These are phyloP conservation scores for Manacus vitellinus DNA, from an alignment of 2,113 vertebrate genomes.

Conservation along the genomic window DNA sequence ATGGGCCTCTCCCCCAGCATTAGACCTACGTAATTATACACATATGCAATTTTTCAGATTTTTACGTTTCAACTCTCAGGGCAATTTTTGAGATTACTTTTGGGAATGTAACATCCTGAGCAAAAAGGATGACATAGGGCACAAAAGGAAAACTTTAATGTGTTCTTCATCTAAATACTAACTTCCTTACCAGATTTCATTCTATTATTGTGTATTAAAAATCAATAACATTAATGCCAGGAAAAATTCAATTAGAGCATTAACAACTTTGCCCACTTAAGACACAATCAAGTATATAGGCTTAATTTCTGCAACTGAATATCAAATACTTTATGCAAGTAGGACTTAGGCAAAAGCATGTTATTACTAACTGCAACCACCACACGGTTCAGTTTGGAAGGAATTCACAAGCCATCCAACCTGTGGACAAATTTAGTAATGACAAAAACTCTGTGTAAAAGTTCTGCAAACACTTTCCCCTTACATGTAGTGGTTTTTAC, in stretches of 20 bases:
- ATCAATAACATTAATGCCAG: not conserved
- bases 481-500: not conserved
- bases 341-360: not conserved
- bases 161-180: not conserved
- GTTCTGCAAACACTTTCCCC: not conserved
- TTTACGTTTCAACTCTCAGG: not conserved
- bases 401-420: not conserved
- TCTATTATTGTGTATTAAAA: not conserved
- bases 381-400: not conserved
- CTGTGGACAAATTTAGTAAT: not conserved
- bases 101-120: not conserved
- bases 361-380: not conserved
- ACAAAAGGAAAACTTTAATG: not conserved
- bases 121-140: not conserved
- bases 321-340: not conserved
- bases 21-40: not conserved
- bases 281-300: not conserved
- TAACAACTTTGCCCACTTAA: not conserved
- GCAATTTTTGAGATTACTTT: not conserved
- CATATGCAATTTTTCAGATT: not conserved
- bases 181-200: not conserved
- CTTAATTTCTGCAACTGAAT: not conserved
- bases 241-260: not conserved
- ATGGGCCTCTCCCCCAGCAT: not conserved
- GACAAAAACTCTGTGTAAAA: not conserved